These are phyloP conservation scores for Zaprionus davidi DNA, from an alignment of 1,140 invertebrate species.

Conservation along the genomic window DNA sequence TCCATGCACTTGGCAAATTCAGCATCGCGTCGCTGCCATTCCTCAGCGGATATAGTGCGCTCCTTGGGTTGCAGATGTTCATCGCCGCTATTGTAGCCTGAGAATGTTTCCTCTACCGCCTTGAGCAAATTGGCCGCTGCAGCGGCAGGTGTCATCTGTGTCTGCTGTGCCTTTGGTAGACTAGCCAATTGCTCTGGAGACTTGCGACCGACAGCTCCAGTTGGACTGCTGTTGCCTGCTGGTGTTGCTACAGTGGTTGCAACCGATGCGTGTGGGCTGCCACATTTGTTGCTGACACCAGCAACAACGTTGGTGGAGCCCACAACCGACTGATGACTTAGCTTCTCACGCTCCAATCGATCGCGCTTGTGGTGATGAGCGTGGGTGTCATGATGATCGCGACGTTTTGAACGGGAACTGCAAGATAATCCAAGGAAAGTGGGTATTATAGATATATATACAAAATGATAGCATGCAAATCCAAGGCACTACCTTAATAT, in stretches of 20 bases:
- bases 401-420: slow-evolving; percentile 75
- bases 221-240: slow-evolving; percentile 48
- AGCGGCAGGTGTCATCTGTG: slow-evolving; percentile 49
- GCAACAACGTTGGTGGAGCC: slow-evolving; percentile 31
- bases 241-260: slow-evolving; percentile 23
- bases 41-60: slow-evolving; percentile 85
- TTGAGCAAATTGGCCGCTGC: slow-evolving; percentile 62
- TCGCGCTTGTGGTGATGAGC: slow-evolving; percentile 75
- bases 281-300: slow-evolving; percentile 56
- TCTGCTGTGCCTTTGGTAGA: slow-evolving; percentile 36
- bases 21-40: slow-evolving; percentile 88
- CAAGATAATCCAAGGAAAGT: background rate
- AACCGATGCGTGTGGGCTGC: slow-evolving; percentile 52
- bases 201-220: slow-evolving; percentile 46
- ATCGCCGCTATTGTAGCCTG: slow-evolving; percentile 91
- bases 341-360: slow-evolving; percentile 66
- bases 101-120: slow-evolving; percentile 81
- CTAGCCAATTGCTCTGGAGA: slow-evolving; percentile 62
- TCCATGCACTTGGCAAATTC: slow-evolving; percentile 90
- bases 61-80: slow-evolving; percentile 88
- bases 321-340: slow-evolving; percentile 56
- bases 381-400: slow-evolving; percentile 70
- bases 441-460: too few species aligned
- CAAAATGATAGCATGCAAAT: background rate
- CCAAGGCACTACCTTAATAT: background rate